phyloP scores from a whole-genome alignment of 2,888 invertebrate species.

The Drosophila prolongata region DNA sequence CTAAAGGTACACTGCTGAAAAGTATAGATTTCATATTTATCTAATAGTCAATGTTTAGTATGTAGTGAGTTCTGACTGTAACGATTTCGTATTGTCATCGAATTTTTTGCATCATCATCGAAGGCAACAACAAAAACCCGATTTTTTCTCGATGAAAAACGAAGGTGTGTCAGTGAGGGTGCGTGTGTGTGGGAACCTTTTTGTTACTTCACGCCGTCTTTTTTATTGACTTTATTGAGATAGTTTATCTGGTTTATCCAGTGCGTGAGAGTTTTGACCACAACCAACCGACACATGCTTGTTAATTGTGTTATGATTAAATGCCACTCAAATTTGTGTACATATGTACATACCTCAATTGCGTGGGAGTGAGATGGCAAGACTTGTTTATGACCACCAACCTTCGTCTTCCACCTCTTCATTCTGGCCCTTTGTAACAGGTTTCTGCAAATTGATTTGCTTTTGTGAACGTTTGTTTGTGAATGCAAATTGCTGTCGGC shows the following conservation, averaged over 20 bases:
- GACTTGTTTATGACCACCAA: neutral
- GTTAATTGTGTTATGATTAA: slow-evolving; percentile 79
- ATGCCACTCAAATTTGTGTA: slow-evolving; percentile 64
- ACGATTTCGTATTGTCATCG: neutral
- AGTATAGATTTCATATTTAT: no score
- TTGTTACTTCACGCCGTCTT: slow-evolving; percentile 22
- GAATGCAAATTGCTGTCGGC: slow-evolving; percentile 42
- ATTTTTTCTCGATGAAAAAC: neutral
- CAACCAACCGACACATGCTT: slow-evolving; percentile 33
- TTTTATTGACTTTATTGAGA: slow-evolving; percentile 61
- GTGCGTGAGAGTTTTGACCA: slow-evolving; percentile 28
- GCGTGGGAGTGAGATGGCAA: slow-evolving; percentile 19
- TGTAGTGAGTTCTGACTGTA: neutral
- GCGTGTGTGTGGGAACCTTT: slow-evolving; percentile 31
- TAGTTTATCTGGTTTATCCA: slow-evolving; percentile 55
- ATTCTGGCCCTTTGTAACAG: slow-evolving; percentile 33
- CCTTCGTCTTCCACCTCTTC: neutral
- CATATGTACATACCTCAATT: slow-evolving; percentile 6
- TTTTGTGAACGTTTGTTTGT: slow-evolving; percentile 33
- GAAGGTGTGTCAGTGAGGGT: slow-evolving; percentile 21
- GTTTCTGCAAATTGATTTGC: slow-evolving; percentile 36
- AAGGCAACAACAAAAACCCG: neutral
- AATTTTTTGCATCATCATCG: slow-evolving; percentile 5
- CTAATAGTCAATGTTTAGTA: no score
- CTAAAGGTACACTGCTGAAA: no score